Evolutionary conservation across 2,888 invertebrate genomes (phyloP), one percentile per base, ranked within the genome.

Genomic region (Tenthredo mesomela): DNA sequence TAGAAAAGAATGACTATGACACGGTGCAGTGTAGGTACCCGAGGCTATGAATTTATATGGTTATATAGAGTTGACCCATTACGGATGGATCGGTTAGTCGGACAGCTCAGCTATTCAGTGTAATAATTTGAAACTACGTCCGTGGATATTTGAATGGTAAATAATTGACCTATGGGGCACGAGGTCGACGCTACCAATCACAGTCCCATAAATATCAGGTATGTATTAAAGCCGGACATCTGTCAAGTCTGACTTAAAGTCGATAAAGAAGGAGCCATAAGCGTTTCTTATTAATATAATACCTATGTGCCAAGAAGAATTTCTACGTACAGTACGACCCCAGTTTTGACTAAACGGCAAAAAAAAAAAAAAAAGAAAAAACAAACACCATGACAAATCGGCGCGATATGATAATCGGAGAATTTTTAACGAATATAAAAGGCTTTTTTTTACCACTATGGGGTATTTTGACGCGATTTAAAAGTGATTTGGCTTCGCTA

Each of bases 161-260:
- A 65, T 37, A 61, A 80, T 80, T 58, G 61, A 58, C 80, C 80
- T 40, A 9, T n/a, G 54, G 80, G 54, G 65, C 25, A 33, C n/a
- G 40, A 37, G 80, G 80, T 80, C 80, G 61, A 33, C 21, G 80
- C 80, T 80, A 80, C 80, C 80, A 80, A 80, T 80, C 80, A 80
- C 80, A 65, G 80, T 54, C 29, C 61, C 80, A 80, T 80, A 50
- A 80, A 80, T 80, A 80, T 80, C 61, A 6, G 25, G 80, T 25
- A 73, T 25, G 61, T 80, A 61, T 40, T 80, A 80, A 54, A 18
- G 29, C 37, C 21, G 61, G 58, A 61, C 80, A 80, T 80, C 58
- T 61, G 80, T 80, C 80, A 80, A 33, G 61, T 40, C 18, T 43
- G 80, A 80, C 61, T 73, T 33, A 61, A 65, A 61, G 61, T 61